Evolutionary conservation across 2,888 invertebrate genomes (phyloP), one percentile per base, ranked within the genome.

Genomic region (Willowsia nigromaculata): DNA sequence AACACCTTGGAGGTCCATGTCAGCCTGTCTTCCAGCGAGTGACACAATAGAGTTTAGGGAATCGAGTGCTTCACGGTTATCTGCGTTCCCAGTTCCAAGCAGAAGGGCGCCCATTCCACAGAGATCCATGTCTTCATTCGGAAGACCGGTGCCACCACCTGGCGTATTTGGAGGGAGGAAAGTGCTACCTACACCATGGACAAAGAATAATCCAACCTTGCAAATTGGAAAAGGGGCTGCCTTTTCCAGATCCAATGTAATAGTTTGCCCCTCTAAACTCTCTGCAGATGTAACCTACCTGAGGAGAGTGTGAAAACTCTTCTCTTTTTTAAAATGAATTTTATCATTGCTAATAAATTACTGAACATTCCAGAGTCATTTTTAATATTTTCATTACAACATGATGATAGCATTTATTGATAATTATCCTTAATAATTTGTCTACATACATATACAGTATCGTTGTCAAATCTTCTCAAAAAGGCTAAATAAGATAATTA

Each of bases 221-320:
- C 89, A 89, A 25, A 89, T 89, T 25, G 89, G 89, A 6, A 89
- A 89, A 71, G 89, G 89, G 4, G 89, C 80, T 33, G 89, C 89
- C 1, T 90, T 90, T 68, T 86, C 89, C 1, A 27, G 91, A 76
- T 86, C 87, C 0, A 88, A 87, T 30, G 90, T 90, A 4, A 90
- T 89, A 11, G 90, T 90, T 22, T 90, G 91, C 25, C 91, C 92
- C 11, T 92, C 92, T 4, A 86, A 89, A n/a, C 89, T 92, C 18
- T 91, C 92, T 1, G 86, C 90, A 3, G 92, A 92, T 90, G 91
- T 92, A 9, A 91, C 92, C 15, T 92, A 91, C 88, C 83, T 89
- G 30, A 76, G 89, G 47, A 65, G 85, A 71, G 78, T 89, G 37
- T 65, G n/a, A 65, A 33, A 30, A 30, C 5, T 37, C 7, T 37